phyloP scores from a whole-genome alignment of 1,140 invertebrate genomes.

The Apocrypta bakeri region DNA sequence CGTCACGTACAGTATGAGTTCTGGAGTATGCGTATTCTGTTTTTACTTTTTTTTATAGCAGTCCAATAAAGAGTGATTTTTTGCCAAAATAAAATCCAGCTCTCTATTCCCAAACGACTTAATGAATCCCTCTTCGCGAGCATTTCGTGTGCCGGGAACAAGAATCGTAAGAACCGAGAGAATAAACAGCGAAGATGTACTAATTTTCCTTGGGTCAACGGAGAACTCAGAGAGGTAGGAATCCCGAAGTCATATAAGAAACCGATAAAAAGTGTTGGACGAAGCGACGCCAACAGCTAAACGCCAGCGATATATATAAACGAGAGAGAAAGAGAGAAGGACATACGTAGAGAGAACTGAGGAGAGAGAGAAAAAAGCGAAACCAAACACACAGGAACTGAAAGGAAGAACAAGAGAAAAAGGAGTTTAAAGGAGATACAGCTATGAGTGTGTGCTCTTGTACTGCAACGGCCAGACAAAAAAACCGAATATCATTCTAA shows the following conservation, averaged over 20 bases:
- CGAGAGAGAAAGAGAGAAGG: conserved; percentile 4
- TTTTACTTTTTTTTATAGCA: too few relatives aligned
- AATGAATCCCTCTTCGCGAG: background rate
- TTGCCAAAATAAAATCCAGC: conserved; percentile 30
- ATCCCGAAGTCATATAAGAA: conserved; percentile 31
- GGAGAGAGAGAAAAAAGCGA: background rate
- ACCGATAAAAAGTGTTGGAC: conserved; percentile 21
- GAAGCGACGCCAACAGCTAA: conserved; percentile 6
- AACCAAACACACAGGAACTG: conserved; percentile 29
- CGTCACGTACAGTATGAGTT: background rate
- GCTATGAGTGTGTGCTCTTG: background rate
- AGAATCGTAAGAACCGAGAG: background rate
- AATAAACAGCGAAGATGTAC: conserved; percentile 44
- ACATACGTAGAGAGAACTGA: background rate
- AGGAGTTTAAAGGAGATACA: background rate
- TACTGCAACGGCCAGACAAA: background rate
- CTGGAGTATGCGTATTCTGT: too few relatives aligned
- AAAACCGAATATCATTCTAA: background rate
- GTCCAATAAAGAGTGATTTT: conserved; percentile 14
- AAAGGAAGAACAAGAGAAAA: conserved; percentile 6
- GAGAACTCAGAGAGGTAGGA: background rate
- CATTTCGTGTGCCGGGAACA: background rate
- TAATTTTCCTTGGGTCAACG: conserved; percentile 42
- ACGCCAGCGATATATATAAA: background rate
- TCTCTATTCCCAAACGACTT: conserved; percentile 25